phyloP scores from a whole-genome alignment of 2,888 invertebrate species.

The Chalcis sispes region DNA sequence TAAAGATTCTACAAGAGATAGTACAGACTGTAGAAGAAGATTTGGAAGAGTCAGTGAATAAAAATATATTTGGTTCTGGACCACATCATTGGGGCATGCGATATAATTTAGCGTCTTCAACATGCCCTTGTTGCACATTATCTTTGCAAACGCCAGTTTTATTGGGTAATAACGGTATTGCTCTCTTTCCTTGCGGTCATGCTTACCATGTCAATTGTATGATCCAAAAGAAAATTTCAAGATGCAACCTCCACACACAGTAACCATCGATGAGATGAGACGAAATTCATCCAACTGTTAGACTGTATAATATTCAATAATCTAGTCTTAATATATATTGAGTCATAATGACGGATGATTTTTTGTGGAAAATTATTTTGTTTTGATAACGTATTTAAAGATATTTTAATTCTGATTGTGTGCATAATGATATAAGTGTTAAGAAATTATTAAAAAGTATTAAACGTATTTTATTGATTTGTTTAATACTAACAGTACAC shows the following conservation, averaged over 20 bases:
- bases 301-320: conserved; percentile 32
- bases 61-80: conserved; percentile 69
- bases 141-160: conserved; percentile 80
- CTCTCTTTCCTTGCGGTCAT: conserved; percentile 81
- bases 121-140: conserved; percentile 79
- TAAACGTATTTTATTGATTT: conserved; percentile 48
- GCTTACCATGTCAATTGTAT: conserved; percentile 81
- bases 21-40: conserved; percentile 63
- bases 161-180: conserved; percentile 80
- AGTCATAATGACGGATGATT: conserved; percentile 9
- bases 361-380: conserved; percentile 31
- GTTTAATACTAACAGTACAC: conserved; percentile 48
- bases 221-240: conserved; percentile 78
- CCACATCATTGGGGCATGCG: conserved; percentile 79
- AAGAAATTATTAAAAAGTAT: conserved; percentile 49
- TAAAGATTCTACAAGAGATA: conserved; percentile 45
- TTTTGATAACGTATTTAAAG: conserved; percentile 29
- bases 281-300: conserved; percentile 17
- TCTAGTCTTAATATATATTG: conserved; percentile 45
- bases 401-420: conserved; percentile 29
- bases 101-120: conserved; percentile 67
- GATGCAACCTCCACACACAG: conserved; percentile 73
- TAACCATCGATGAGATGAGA: conserved; percentile 27
- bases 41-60: conserved; percentile 65
- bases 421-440: conserved; percentile 38